These are phyloP conservation scores for Reticulitermes lucifugus DNA, from an alignment of 2,888 invertebrate species.

Conservation along the genomic window DNA sequence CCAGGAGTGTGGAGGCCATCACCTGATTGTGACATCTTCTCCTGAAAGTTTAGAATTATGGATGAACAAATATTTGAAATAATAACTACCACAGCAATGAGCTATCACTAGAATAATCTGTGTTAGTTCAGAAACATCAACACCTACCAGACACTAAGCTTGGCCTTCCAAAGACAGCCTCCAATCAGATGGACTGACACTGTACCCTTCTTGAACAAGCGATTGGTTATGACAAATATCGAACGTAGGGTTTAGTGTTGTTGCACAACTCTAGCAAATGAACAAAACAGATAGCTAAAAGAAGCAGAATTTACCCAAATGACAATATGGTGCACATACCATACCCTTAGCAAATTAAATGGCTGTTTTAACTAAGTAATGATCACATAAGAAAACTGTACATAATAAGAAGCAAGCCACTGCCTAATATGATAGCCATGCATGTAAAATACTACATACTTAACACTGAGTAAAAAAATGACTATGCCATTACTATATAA, in stretches of 20 bases:
- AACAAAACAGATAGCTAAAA: slow-evolving; percentile 34
- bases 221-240: slow-evolving; percentile 34
- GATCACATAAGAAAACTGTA: no score
- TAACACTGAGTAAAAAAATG: background rate
- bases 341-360: background rate
- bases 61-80: background rate
- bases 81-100: background rate
- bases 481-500: background rate
- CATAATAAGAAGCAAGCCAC: background rate
- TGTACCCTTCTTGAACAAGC: slow-evolving; percentile 17
- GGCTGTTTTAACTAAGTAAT: background rate
- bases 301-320: background rate
- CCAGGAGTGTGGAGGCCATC: slow-evolving; percentile 85
- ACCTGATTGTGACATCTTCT: slow-evolving; percentile 75
- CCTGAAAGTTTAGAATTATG: slow-evolving; percentile 40
- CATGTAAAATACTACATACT: background rate
- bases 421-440: no score
- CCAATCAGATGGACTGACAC: slow-evolving; percentile 28
- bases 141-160: slow-evolving; percentile 39
- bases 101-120: background rate
- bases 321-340: background rate
- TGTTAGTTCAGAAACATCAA: slow-evolving; percentile 4
- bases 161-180: slow-evolving; percentile 37
- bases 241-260: slow-evolving; percentile 29
- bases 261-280: slow-evolving; percentile 43